These are phyloP conservation scores for Phainopepla nitens DNA, from an alignment of 2,113 vertebrate genomes.

Conservation along the genomic window DNA sequence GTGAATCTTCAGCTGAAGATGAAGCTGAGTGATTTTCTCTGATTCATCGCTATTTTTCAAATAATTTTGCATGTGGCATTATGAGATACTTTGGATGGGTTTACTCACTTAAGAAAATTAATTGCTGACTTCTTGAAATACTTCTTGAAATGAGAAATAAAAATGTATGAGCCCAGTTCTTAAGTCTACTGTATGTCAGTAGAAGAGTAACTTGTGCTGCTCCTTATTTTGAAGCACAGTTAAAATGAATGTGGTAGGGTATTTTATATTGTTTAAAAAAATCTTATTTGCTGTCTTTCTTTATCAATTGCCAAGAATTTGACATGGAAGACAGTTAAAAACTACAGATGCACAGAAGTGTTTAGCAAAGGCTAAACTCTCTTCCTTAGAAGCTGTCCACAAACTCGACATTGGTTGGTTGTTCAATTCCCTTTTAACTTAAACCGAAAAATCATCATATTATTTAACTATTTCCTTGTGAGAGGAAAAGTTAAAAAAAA, in stretches of 20 bases:
- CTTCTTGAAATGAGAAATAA: conserved; percentile 58
- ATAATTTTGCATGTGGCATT: conserved; percentile 60
- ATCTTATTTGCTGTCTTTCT: conserved; percentile 10
- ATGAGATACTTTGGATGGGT: conserved; percentile 42
- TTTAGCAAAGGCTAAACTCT: neutral
- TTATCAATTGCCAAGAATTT: neutral
- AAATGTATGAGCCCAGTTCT: conserved; percentile 57
- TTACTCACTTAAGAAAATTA: conserved; percentile 60
- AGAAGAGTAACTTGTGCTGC: conserved; percentile 42
- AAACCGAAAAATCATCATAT: neutral
- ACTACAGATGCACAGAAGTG: neutral
- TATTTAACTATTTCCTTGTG: neutral
- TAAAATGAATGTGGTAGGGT: neutral
- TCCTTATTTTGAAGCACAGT: conserved; percentile 40
- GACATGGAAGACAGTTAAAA: neutral
- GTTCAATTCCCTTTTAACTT: neutral
- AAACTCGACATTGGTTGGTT: neutral
- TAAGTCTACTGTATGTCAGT: conserved; percentile 29
- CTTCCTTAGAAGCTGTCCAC: neutral
- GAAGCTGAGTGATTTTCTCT: conserved; percentile 43
- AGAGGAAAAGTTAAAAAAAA: neutral
- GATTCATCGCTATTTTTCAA: conserved; percentile 48
- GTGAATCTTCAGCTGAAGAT: conserved; percentile 31
- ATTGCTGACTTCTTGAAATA: conserved; percentile 56
- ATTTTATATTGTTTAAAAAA: conserved; percentile 31